These are phyloP conservation scores for Podarcis muralis DNA, from an alignment of 2,113 vertebrate species.

Conservation along the genomic window DNA sequence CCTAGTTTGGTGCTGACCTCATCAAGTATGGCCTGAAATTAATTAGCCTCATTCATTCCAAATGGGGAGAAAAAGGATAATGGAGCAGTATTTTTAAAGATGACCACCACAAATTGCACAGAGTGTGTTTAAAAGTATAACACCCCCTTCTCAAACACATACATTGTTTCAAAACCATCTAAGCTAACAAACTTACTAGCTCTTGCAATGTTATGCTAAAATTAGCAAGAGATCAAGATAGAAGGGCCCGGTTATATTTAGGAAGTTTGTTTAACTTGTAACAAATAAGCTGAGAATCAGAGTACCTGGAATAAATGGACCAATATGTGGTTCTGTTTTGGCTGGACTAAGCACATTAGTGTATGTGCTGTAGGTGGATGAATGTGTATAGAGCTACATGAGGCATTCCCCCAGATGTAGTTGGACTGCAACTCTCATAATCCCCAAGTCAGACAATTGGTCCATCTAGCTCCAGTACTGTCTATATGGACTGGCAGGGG, in stretches of 20 bases:
- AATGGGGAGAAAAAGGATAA: constrained; percentile 78
- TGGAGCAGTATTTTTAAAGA: constrained; percentile 80
- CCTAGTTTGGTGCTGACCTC: constrained; percentile 84
- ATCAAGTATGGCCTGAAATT: constrained; percentile 87
- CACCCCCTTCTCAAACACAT: not conserved
- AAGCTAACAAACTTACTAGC: constrained; percentile 78
- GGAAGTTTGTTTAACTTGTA: constrained; percentile 43
- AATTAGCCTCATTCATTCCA: constrained; percentile 86
- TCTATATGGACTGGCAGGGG: no score
- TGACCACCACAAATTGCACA: constrained; percentile 81
- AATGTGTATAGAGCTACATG: not conserved
- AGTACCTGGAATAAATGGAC: not conserved
- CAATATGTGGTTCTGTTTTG: not conserved
- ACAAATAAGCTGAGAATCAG: constrained; percentile 10
- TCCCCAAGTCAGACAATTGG: no score
- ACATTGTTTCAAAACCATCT: constrained; percentile 63
- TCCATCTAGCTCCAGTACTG: no score
- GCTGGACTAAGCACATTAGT: constrained; percentile 12
- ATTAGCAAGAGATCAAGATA: constrained; percentile 49
- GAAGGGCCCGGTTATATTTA: not conserved
- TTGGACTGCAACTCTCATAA: no score
- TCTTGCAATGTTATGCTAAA: constrained; percentile 70
- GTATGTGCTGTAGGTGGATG: constrained; percentile 21
- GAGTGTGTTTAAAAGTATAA: constrained; percentile 77
- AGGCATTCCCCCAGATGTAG: no score